Percentiles rank a stretch among this genome's conserved stretches.
phyloP scores from a whole-genome alignment of 2,888 invertebrate species.

The Boloria euphrosyne region DNA sequence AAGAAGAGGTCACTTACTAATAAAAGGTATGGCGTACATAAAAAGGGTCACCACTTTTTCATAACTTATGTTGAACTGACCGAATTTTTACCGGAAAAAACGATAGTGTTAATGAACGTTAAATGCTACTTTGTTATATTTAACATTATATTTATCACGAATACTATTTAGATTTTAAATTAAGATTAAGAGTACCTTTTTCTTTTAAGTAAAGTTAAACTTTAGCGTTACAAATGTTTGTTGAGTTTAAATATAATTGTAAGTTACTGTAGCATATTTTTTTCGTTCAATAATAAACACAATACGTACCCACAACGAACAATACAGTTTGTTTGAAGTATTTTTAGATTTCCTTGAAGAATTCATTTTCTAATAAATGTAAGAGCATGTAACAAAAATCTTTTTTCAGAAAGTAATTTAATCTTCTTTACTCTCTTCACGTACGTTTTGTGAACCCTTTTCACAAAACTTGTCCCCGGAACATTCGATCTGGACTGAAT shows the following conservation, averaged over 20 bases:
- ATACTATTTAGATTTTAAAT: no score
- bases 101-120: not conserved
- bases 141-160: not conserved
- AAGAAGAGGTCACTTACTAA: constrained; percentile 59
- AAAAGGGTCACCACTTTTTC: constrained; percentile 61
- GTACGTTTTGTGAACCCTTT: constrained; percentile 70
- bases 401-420: constrained; percentile 64
- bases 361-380: constrained; percentile 34
- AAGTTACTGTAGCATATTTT: no score
- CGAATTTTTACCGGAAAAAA: constrained; percentile 2
- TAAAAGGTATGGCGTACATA: constrained; percentile 58
- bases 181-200: no score
- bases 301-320: no score
- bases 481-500: constrained; percentile 77
- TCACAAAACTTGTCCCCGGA: constrained; percentile 69
- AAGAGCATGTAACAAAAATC: constrained; percentile 34
- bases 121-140: not conserved
- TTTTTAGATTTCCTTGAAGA: constrained; percentile 20
- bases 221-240: not conserved
- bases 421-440: constrained; percentile 66
- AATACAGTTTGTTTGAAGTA: not conserved
- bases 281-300: not conserved
- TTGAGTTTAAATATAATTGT: not conserved
- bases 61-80: constrained; percentile 38
- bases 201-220: no score